Evolutionary conservation across 2,113 vertebrate genomes (phyloP), one percentile per base, ranked within the genome.

Genomic region (Caranx ignobilis): DNA sequence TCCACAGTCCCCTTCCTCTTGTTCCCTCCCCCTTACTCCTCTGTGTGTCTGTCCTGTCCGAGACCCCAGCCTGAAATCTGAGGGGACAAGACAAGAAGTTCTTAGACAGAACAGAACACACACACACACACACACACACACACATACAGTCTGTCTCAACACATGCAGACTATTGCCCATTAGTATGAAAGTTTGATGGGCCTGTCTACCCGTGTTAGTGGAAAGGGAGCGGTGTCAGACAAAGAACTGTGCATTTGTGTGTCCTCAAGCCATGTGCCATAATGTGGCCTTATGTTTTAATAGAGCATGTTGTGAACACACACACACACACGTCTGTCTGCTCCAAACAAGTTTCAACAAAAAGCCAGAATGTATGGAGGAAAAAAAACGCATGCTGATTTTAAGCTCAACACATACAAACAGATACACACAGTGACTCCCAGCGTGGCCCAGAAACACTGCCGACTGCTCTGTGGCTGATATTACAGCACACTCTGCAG

Each of bases 161-260:
- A 80, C 83, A 86, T 57, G 68, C 88, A 93, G 82, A 89, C 84
- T 75, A 86, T 80, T 56, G 60, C 61, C 91, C 91, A 94, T 94
- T 94, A 93, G 86, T 88, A 94, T 94, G 69, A 94, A 94, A 95
- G 86, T 93, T 94, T 94, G 89, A 94, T 94, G 89, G 88, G 83
- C 66, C 80, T 82, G 93, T 89, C 89, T 79, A 37, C 73, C 86
- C 66, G 16, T 2, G 63, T 93, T 92, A 91, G 88, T 69, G 79
- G 85, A 71, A 80, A 75, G 78, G 81, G 87, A 66, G 82, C 72
- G 2, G 31, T 43, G 50, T 60, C 75, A 90, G 84, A 92, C 88
- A 91, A 90, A 92, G 81, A 75, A 43, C 39, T 41, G 64, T 50
- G 73, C 55, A 71, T 66, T 79, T 56, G 57, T 41, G 71, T 75